Conservation (phyloP, 2,113 vertebrate species). For the Crotophaga sulcirostris region DNA sequence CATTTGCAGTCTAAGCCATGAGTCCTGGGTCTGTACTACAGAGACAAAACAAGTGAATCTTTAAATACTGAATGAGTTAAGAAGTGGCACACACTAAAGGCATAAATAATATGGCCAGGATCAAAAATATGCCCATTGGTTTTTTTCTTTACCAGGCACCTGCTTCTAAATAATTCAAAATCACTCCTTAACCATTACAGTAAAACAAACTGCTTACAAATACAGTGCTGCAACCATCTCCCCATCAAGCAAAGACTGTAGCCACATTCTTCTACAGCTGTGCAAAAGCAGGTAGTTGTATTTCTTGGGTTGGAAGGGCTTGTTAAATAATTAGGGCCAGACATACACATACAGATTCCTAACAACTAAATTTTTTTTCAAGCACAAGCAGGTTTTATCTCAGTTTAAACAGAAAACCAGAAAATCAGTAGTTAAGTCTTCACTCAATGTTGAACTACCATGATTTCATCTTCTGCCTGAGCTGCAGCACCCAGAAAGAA, state of each 20-base stretch:
- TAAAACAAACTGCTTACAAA: not conserved
- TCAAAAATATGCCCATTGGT: not conserved
- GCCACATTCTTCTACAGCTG: not conserved
- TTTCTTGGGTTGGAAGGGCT: not conserved
- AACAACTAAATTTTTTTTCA: not conserved
- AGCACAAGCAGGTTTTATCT: not conserved
- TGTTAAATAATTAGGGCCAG: not conserved
- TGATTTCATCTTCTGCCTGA: conserved; percentile 41
- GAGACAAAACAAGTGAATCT: not conserved
- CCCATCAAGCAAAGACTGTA: not conserved
- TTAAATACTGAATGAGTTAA: not conserved
- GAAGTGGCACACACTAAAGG: not conserved
- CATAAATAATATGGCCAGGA: not conserved
- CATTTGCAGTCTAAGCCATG: not conserved
- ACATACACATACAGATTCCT: not conserved
- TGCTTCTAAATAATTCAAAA: not conserved
- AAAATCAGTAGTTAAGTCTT: conserved; percentile 34
- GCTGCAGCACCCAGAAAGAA: conserved; percentile 16
- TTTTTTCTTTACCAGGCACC: not conserved
- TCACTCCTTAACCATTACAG: not conserved
- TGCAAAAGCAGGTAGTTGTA: not conserved
- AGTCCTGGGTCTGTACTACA: not conserved
- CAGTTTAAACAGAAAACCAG: not conserved
- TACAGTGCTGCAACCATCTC: not conserved
- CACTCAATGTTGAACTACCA: not conserved